Percentiles rank a stretch among this genome's conserved stretches.
These are phyloP conservation scores for Chiloscyllium punctatum DNA, from an alignment of 2,797 vertebrate genomes.

Conservation along the genomic window DNA sequence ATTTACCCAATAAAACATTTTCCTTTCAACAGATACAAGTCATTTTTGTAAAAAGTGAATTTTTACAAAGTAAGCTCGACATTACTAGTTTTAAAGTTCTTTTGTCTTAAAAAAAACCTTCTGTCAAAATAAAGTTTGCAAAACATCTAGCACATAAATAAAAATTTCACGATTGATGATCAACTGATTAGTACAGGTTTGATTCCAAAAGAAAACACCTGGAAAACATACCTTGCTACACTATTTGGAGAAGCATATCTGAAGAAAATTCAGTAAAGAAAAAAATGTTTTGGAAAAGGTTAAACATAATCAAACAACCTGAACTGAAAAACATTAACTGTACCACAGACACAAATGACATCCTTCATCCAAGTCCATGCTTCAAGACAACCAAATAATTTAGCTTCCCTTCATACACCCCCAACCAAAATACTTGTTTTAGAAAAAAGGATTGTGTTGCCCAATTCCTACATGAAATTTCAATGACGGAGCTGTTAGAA, in stretches of 20 bases:
- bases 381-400: not conserved
- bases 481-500: not conserved
- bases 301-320: not conserved
- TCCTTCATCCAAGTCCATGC: not conserved
- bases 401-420: not conserved
- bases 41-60: not conserved
- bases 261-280: not conserved
- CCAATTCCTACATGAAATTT: not conserved
- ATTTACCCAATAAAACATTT: not conserved
- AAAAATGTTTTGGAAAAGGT: not conserved
- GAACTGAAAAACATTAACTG: not conserved
- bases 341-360: not conserved
- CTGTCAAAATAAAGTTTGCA: not conserved
- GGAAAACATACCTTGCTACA: not conserved
- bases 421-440: not conserved
- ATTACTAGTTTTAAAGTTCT: not conserved
- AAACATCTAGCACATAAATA: not conserved
- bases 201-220: not conserved
- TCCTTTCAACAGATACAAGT: not conserved
- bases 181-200: too few relatives aligned
- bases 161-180: too few relatives aligned
- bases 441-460: not conserved
- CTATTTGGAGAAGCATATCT: not conserved
- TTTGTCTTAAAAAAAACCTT: not conserved
- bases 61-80: not conserved